Evolutionary conservation across 64 coral and sea anemone genomes (phyloP).

Genomic region (Porites lutea): DNA sequence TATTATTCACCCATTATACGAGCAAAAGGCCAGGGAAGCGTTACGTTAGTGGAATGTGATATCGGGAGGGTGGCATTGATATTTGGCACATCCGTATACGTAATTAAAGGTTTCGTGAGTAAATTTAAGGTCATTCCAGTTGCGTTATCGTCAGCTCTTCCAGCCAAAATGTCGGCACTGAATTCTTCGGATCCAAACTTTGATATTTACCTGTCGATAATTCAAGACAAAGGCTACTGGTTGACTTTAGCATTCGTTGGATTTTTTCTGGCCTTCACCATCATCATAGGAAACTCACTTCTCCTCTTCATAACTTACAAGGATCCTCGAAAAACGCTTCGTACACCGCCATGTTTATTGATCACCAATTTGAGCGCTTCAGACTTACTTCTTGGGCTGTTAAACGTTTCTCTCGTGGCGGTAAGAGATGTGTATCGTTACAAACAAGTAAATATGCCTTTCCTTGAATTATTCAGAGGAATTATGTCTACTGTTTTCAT

Average conservation of each 20-base stretch:
- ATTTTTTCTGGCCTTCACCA: not conserved
- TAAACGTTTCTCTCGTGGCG: not conserved
- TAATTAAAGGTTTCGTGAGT: too few species aligned
- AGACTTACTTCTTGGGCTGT: slow-evolving; percentile 12
- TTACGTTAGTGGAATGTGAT: too few species aligned
- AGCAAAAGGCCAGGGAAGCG: too few species aligned
- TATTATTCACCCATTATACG: too few species aligned
- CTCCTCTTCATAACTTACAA: slow-evolving; percentile 37
- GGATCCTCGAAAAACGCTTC: slow-evolving; percentile 15
- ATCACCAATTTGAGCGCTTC: slow-evolving; percentile 37
- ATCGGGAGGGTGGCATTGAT: too few species aligned
- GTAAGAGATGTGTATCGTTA: slow-evolving; percentile 26
- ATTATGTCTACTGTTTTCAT: not conserved
- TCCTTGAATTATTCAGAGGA: not conserved
- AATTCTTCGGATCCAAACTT: slow-evolving; percentile 23
- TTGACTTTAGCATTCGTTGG: not conserved
- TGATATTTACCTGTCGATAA: slow-evolving; percentile 19
- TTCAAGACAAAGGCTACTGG: slow-evolving; percentile 2
- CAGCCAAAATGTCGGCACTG: not conserved
- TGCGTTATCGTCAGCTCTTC: too few species aligned
- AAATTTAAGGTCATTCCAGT: too few species aligned
- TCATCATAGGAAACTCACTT: not conserved
- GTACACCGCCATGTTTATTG: slow-evolving; percentile 6
- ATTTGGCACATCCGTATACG: too few species aligned
- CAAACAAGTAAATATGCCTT: not conserved